Base-by-base conservation (phyloP, 2,113 vertebrate genomes). In the Gymnarchus niloticus region DNA sequence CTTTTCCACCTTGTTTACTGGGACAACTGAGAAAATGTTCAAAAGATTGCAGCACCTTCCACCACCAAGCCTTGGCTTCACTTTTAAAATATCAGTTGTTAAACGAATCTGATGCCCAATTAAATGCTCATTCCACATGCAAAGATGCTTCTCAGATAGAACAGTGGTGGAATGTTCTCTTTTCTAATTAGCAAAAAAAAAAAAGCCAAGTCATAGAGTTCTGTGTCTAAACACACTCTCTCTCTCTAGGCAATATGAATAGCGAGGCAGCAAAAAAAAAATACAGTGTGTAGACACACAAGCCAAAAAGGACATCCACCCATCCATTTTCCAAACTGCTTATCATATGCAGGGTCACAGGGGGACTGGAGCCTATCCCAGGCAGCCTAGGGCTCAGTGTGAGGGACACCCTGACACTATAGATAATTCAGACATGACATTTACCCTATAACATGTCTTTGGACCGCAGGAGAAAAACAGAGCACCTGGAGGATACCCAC, bases 191-290 rank as follows among this genome's bases (percentile, higher is more conserved):
- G 89, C 54, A 89, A 84, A 90, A 93, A 92, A 89, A 84, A 90
- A 93, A 92, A 93, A 89, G 93, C 91, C 88, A 87, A 89, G 92
- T 93, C 91, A 93, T 89, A 89, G 82, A 77, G 37, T 10, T 28
- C 61, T 77, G 33, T 25, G 8, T 57, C 49, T 41, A 19, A 23
- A 6, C 59, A 69, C 44, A 10, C 83, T 65, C n/a, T 37, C 59
- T 78, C n/a, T 65, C 61, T 84, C 8, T 61, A 28, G 56, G 37
- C 14, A 73, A 37, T 44, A 76, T 44, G 2, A 44, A 28, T 14
- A 77, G 17, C 25, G 78, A 51, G 23, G n/a, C 44, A 48, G 19
- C 76, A n/a, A 12, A 48, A 46, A 6, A 46, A 6, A 52, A 56
- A 0, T 48, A 44, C 41, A 3, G 6, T 12, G 5, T 52, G 49